These are phyloP conservation scores for Coenonympha arcania DNA, from an alignment of 2,888 invertebrate species.

Conservation along the genomic window DNA sequence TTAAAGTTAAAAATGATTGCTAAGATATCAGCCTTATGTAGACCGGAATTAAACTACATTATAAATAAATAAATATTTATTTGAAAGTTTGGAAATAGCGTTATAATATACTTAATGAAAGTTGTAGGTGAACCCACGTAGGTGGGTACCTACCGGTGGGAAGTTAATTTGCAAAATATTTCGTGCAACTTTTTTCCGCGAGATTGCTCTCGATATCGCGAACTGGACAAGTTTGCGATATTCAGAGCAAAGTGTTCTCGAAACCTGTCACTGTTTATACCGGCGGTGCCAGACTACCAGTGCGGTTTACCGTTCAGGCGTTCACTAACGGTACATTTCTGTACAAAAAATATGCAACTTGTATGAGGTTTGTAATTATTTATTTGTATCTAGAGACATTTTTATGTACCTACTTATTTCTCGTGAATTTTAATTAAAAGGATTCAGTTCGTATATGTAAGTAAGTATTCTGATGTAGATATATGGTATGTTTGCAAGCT, in stretches of 20 bases:
- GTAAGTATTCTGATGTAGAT: too few species aligned
- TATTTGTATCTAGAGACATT: neutral
- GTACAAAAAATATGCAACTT: conserved; percentile 9
- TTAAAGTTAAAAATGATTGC: too few species aligned
- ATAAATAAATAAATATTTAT: too few species aligned
- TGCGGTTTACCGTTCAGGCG: too few species aligned
- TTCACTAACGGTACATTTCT: conserved; percentile 28
- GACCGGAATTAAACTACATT: too few species aligned
- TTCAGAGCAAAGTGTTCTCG: too few species aligned
- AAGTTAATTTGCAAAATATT: neutral
- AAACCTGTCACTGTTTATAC: conserved; percentile 32
- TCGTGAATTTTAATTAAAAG: neutral
- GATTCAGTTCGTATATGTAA: too few species aligned
- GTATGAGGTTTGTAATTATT: conserved; percentile 7
- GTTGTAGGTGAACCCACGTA: neutral
- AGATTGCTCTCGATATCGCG: conserved; percentile 15
- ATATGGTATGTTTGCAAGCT: too few species aligned
- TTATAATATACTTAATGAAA: neutral
- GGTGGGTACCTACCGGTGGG: neutral
- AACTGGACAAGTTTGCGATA: conserved; percentile 24
- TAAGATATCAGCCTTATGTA: too few species aligned
- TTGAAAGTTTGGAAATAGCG: too few species aligned
- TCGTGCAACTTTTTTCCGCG: conserved; percentile 11
- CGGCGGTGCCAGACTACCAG: too few species aligned
- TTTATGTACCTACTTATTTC: neutral